These are phyloP conservation scores for Takifugu ocellatus DNA, from an alignment of 2,797 vertebrate genomes.

Conservation along the genomic window DNA sequence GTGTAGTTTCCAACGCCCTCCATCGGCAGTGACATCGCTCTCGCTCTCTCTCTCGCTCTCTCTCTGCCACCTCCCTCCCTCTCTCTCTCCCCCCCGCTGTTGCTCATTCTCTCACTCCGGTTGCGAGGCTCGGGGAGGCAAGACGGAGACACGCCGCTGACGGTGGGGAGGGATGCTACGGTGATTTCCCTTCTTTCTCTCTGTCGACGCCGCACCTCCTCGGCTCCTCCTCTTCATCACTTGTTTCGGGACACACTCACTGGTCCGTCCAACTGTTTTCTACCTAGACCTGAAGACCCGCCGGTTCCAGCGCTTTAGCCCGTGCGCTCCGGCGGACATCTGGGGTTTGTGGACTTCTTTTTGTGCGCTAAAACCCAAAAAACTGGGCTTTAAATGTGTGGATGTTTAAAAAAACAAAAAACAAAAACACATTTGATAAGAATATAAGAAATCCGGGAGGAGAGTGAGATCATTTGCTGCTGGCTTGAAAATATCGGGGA, in stretches of 20 bases:
- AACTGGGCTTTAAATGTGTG: constrained; percentile 39
- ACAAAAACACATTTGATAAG: constrained; percentile 18
- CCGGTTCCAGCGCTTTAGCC: too few species aligned
- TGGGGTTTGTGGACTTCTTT: constrained; percentile 5
- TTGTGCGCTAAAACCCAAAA: constrained; percentile 15
- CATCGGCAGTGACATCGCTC: constrained; percentile 45
- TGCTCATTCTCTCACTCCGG: constrained; percentile 51
- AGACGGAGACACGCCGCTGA: constrained; percentile 53
- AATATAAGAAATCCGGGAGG: constrained; percentile 25
- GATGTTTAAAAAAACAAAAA: constrained; percentile 56
- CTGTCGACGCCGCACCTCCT: not conserved
- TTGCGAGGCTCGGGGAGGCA: constrained; percentile 55
- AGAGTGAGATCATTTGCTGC: constrained; percentile 31
- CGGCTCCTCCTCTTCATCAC: not conserved
- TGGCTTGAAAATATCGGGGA: constrained; percentile 37
- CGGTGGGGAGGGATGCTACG: constrained; percentile 48
- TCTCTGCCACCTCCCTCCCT: not conserved
- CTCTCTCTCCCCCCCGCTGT: constrained; percentile 2
- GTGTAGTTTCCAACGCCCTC: constrained; percentile 62
- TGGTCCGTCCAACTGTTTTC: too few species aligned
- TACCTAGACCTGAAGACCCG: too few species aligned
- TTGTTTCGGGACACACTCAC: not conserved
- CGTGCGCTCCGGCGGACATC: too few species aligned
- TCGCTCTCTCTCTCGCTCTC: constrained; percentile 4
- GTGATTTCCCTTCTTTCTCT: constrained; percentile 40